Base-by-base conservation (phyloP, 2,888 invertebrate species). In the Caenorhabditis wallacei region DNA sequence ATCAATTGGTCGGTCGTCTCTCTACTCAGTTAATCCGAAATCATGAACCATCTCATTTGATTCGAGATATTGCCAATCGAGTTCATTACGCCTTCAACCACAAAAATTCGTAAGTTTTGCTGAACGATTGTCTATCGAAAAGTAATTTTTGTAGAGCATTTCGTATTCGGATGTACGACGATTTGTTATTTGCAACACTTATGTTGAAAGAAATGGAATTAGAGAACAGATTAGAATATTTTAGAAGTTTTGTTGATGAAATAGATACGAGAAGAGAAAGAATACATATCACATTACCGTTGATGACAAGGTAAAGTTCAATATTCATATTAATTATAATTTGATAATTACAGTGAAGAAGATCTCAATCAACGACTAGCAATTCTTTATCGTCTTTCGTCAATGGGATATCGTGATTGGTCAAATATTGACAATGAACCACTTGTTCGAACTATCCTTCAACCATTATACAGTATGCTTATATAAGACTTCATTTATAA, bases 221-320 rank as follows among this genome's bases (percentile, higher is more conserved):
- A 0, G 86, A 87, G 13, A 64, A 85, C 24, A 64, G 86, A 16
- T 72, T 88, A 4, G 84, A 86, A 35, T 84, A 85, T 54, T 85
- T 89, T 22, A 51, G 72, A 13, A 70, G 51, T 11, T 87, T 89
- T 35, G 59, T 85, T 16, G 89, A 89, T 70, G 76, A 84, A 22
- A 82, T 89, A 8, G 89, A 89, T 68, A 59, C 59, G 11, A 74
- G 69, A 48, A 71, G 89, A 10, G 84, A 85, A 18, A 80, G 89
- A 24, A 68, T 79, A 30, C 89, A 89, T 56, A 61, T 89, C 1
- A 82, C 87, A 30, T 61, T 89, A 2, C 89, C 89, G 0, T 53
- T 88, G 18, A 46, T 88, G 22, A 79, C 85, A 3, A 69, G 75
- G 75, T 75, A n/a, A 46, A 16, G n/a, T 30, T 63, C 16, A 40